Evolutionary conservation across 1,140 invertebrate genomes (phyloP), one percentile per base, ranked within the genome.

Genomic region (Hesperophylax magnus): DNA sequence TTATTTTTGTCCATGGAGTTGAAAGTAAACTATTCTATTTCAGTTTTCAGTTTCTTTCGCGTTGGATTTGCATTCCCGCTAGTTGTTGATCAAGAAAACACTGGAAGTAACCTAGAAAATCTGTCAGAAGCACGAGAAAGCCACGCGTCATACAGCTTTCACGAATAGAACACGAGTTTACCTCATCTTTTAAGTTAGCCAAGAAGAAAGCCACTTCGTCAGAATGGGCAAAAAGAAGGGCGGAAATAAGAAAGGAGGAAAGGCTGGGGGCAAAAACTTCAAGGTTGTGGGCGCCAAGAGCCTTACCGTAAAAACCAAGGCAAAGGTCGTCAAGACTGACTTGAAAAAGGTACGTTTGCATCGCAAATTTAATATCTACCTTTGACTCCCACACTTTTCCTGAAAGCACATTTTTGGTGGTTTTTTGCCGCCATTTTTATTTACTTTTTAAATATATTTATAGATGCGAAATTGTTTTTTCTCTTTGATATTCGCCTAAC

Each of bases 261-360:
- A 83, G 80, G 60, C 72, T n/a, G 39, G 39, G 6, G 53, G 39
- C 17, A 84, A 84, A 61, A 84, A 84, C 54, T 84, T 84, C 80
- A 84, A 84, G 76, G 82, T 84, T 34, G 82, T 84, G 11, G 83
- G 80, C 17, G 74, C 80, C 31, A 84, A 84, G 56, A 82, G 80
- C 52, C 80, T 82, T 5, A 84, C 80, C 78, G 80, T 76, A n/a
- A 84, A 84, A 63, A 82, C 74, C 65, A 81, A 84, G 61, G 72
- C 83, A 17, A 77, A 82, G 67, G 72, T 78, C n/a, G 83, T 84
- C 7, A 81, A 82, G 39, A 78, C 78, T 20, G 80, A 78, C 53
- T 67, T 84, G n/a, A 84, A 84, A 77, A 84, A 82, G 83, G 83
- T 84, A 63, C 39, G 39, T 47, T 47, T 47, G 14, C 8, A 1